Percentiles rank a stretch among this genome's conserved stretches.
Conservation (phyloP, 2,797 vertebrate species). For the Gymnoscopelus braueri region DNA sequence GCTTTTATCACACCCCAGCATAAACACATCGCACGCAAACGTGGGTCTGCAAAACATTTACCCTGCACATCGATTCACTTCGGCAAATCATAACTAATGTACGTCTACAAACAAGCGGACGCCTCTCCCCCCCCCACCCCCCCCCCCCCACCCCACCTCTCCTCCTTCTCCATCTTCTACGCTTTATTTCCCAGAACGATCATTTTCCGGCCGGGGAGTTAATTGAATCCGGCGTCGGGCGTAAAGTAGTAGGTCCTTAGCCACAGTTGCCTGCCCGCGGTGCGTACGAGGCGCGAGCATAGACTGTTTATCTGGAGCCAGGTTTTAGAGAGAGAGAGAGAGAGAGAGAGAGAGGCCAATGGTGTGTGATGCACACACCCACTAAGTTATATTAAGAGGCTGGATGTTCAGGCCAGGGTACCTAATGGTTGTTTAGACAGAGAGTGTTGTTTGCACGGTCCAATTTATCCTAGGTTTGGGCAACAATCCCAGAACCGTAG, state of each 20-base stretch:
- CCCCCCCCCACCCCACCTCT: conserved; percentile 16
- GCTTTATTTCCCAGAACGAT: conserved; percentile 73
- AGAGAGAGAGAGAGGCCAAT: conserved; percentile 32
- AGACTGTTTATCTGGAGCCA: conserved; percentile 51
- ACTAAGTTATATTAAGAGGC: conserved; percentile 37
- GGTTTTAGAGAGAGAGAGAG: conserved; percentile 17
- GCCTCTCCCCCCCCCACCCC: conserved; percentile 22
- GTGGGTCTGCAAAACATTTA: conserved; percentile 40
- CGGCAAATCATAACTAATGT: conserved; percentile 61
- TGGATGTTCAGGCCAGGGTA: conserved; percentile 21
- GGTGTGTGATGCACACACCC: conserved; percentile 11
- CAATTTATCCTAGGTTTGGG: conserved; percentile 25
- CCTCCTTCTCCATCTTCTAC: conserved; percentile 24
- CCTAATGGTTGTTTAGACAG: conserved; percentile 7
- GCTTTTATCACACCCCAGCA: conserved; percentile 31
- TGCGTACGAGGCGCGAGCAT: conserved; percentile 28
- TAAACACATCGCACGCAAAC: conserved; percentile 31
- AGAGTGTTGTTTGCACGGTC: conserved; percentile 6
- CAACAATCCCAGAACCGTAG: conserved; percentile 22
- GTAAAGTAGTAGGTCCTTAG: conserved; percentile 63
- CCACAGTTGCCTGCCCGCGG: conserved; percentile 53
- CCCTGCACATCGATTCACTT: conserved; percentile 36
- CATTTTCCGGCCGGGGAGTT: conserved; percentile 72
- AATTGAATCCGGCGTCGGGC: conserved; percentile 69
- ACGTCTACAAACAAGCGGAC: conserved; percentile 34